These are phyloP conservation scores for Platyscapa corneri DNA, from an alignment of 1,140 invertebrate species.

Conservation along the genomic window DNA sequence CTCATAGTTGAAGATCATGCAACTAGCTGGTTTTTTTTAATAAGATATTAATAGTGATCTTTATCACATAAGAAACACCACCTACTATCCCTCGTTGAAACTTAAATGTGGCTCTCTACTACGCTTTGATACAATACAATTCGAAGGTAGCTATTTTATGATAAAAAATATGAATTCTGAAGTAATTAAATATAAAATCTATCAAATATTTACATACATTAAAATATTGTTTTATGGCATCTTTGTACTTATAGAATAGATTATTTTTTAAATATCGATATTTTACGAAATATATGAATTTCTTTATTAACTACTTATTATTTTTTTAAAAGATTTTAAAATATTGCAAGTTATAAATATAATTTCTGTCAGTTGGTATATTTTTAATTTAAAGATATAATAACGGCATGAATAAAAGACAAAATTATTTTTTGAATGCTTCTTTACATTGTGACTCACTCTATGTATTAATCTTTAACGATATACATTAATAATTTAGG, in stretches of 20 bases:
- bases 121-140: not conserved
- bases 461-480: not conserved
- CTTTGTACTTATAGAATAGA: too few relatives aligned
- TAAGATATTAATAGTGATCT: conserved; percentile 23
- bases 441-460: not conserved
- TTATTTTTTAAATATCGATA: too few relatives aligned
- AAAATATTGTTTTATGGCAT: too few relatives aligned
- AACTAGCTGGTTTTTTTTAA: not conserved
- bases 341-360: too few relatives aligned
- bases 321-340: too few relatives aligned
- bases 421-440: not conserved
- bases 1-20: not conserved
- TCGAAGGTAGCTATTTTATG: not conserved
- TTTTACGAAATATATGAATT: not conserved
- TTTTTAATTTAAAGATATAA: not conserved
- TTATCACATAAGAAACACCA: not conserved
- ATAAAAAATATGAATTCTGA: not conserved
- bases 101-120: not conserved
- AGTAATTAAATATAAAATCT: not conserved
- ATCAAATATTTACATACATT: too few relatives aligned
- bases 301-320: not conserved
- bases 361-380: not conserved
- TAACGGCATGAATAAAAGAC: not conserved
- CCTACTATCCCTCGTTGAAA: not conserved
- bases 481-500: not conserved